Base-by-base conservation (phyloP, 2,888 invertebrate species). In the Leptinotarsa tumamoca region DNA sequence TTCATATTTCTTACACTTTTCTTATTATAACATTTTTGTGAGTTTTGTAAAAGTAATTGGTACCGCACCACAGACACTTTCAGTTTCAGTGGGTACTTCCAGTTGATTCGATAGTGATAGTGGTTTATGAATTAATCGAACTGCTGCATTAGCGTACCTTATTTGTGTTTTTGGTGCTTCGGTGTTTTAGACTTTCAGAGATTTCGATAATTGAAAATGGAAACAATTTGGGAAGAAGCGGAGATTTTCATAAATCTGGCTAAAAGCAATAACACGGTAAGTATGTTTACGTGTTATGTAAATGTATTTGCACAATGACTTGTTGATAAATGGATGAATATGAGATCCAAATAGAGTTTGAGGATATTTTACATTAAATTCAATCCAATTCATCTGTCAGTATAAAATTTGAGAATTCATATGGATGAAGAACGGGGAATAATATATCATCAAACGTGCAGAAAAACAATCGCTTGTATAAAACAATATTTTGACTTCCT, bases 151-250 rank as follows among this genome's bases (percentile, higher is more conserved):
- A 67, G 17, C 15, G 15, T 51, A n/a, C 68, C n/a, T 70, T n/a
- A 27, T 43, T 72, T 72, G 73, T 72, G 74, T 69, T 75, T 72
- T 23, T 71, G 54, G 74, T 78, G 76, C 27, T 68, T 78, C 10
- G 43, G 27, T 52, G 78, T 76, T 76, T 58, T 70, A 68, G 33
- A 33, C 7, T 33, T 33, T 33, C 33, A 33, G 68, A 56, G 49
- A 10, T 67, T 74, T 27, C 18, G 54, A n/a, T 67, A 71, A 68
- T 70, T n/a, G 14, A 49, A 61, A 72, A 81, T 80, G 79, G 80
- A 82, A 77, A 79, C 81, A 18, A 68, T 84, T 58, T 75, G 80
- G 77, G 82, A 83, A 74, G 84, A 84, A 74, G 81, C 79, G 4
- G 79, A 82, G 63, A 78, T 80, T 69, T 80, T 82, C 68, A 77